Evolutionary conservation across 2,797 vertebrate species (phyloP), one percentile per base, ranked within the genome.

Genomic region (Miichthys miiuy): DNA sequence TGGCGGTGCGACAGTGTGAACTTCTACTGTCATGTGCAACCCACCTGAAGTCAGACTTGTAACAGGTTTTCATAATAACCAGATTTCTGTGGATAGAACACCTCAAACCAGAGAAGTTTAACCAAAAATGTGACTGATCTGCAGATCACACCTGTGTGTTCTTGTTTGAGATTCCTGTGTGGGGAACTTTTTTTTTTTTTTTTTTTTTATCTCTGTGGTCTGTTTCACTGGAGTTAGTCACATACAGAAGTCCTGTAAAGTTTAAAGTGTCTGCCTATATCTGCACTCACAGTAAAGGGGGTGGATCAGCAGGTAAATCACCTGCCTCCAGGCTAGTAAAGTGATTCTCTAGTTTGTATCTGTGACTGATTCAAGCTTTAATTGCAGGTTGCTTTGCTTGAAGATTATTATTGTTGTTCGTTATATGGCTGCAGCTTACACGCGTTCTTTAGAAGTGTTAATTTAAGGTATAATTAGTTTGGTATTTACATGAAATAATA

Each of bases 311-410:
- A 62, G 57, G 48, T 72, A 68, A 66, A 68, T 57, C 52, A 69
- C 51, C 67, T 58, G 48, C 38, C 25, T 41, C 6, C 46, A 18
- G 9, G 18, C 46, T 20, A 27, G 34, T 52, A 23, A 62, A 64
- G 42, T 11, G 9, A 47, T 76, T 62, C 41, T 25, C 17, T 23
- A 21, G 13, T 75, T 71, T 48, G 17, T 46, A 46, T 72, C 13
- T 46, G 6, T 41, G 41, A 44, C 46, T 57, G 52, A 63, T 66
- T 48, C 51, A 67, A 38, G 42, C 34, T 78, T 68, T 71, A 72
- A 68, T 77, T 14, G 52, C 18, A 60, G 48, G 6, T 27, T 63
- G 18, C 18, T 72, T 65, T 60, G 52, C 20, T 30, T 3, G 5
- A 50, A 30, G 16, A 14, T 74, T 65, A 46, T 66, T 50, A 42